Percentiles rank a stretch among this genome's conserved stretches.
Evolutionary conservation across 2,113 vertebrate species (phyloP).

Genomic region (Tachysurus vachellii): DNA sequence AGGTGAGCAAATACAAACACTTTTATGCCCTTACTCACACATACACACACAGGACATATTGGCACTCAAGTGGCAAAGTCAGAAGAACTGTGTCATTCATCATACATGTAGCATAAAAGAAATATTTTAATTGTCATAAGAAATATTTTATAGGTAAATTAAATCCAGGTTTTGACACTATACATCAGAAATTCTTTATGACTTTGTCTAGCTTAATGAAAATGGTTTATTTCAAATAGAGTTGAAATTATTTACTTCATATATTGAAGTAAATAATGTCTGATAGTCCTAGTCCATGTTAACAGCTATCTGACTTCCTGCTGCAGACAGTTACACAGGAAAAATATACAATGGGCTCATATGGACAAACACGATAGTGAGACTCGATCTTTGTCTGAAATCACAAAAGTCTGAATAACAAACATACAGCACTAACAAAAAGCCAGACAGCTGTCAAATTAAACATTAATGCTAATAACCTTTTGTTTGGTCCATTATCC

Average conservation of each 20-base stretch:
- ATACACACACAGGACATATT: background rate
- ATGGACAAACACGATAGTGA: background rate
- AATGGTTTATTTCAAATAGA: background rate
- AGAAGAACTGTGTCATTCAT: background rate
- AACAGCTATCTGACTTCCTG: background rate
- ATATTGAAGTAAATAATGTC: background rate
- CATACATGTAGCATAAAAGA: background rate
- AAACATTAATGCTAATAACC: background rate
- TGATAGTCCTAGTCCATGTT: background rate
- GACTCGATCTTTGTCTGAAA: background rate
- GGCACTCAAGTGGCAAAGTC: no score
- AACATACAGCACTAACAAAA: no score
- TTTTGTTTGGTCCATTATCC: background rate
- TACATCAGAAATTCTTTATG: background rate
- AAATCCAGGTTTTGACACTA: background rate
- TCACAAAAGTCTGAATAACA: no score
- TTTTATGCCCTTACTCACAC: background rate
- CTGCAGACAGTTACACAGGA: background rate
- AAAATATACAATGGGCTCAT: background rate
- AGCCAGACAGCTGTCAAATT: no score
- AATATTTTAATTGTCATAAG: background rate
- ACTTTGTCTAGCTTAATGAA: background rate
- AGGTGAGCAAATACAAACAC: background rate
- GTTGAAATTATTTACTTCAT: no score
- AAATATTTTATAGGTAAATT: background rate